Percentiles rank a stretch among this genome's conserved stretches.
Conservation (phyloP, 1,140 invertebrate genomes). For the Chrysomallon squamiferum region DNA sequence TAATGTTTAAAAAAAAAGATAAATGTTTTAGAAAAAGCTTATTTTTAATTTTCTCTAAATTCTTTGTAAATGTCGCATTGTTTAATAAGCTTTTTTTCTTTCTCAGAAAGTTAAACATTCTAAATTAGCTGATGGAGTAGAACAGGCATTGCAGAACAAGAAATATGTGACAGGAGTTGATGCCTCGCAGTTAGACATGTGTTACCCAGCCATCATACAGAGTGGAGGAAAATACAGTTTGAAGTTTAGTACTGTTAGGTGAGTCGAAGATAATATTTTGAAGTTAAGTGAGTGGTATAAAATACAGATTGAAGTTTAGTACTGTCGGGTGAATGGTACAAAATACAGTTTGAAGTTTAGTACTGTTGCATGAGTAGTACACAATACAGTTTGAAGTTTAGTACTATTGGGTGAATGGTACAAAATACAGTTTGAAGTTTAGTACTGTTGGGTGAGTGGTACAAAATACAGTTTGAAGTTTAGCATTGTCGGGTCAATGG, state of each 20-base stretch:
- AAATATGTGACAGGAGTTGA: slow-evolving; percentile 92
- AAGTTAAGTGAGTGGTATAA: too few species aligned
- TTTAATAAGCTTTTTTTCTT: slow-evolving; percentile 1
- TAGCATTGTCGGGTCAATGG: slow-evolving; percentile 88
- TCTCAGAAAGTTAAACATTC: slow-evolving; percentile 87
- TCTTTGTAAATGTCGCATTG: too few species aligned
- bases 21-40: too few species aligned
- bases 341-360: slow-evolving; percentile 98
- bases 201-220: slow-evolving; percentile 98
- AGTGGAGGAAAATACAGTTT: slow-evolving; percentile 96
- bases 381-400: too few species aligned
- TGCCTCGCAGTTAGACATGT: slow-evolving; percentile 89
- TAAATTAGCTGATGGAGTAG: slow-evolving; percentile 93
- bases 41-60: too few species aligned
- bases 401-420: too few species aligned
- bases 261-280: slow-evolving; percentile 10
- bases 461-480: slow-evolving; percentile 98
- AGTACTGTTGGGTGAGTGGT: too few species aligned
- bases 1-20: too few species aligned
- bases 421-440: too few species aligned
- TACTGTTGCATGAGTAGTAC: slow-evolving; percentile 69
- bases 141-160: slow-evolving; percentile 79
- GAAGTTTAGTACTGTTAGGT: slow-evolving; percentile 89
- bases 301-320: too few species aligned
- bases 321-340: slow-evolving; percentile 64